Base-by-base conservation (phyloP, 2,888 invertebrate species). In the Phania funesta region DNA sequence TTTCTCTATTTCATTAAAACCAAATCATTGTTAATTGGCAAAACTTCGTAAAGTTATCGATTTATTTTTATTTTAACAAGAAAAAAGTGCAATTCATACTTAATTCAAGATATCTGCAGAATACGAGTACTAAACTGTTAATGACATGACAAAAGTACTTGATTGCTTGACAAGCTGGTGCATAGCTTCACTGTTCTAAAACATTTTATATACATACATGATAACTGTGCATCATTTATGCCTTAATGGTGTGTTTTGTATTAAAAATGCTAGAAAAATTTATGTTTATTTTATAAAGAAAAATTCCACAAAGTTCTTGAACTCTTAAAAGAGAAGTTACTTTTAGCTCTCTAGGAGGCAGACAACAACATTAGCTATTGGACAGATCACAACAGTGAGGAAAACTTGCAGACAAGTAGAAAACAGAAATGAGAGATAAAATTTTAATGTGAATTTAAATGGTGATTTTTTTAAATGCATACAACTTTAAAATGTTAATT, bases 301-400 rank as follows among this genome's bases (percentile, higher is more conserved):
- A 5, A 22, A 5, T 13, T 22, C 5, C 32, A 22, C 32, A 56
- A 56, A 38, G 20, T 46, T 22, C 44, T 26, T 46, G 29, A 46
- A 48, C 58, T 44, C 18, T 58, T 35, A 32, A 58, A 58, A 44
- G 46, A 58, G 46, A 24, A 48, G 58, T 48, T 58, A 26, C 16
- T 65, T 35, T 16, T 38, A 35, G 8, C 50, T 18, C 24, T 13
- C 16, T 50, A 35, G 38, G 48, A 22, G 16, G 32, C 35, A 48
- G 35, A 50, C 24, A 50, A 38, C 35, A 50, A 65, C 50, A 20
- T 11, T 18, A 24, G 24, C 50, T 35, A 18, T 52, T 18, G 20
- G 3, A 22, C 22, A 35, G 11, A 46, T 8, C 8, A 32, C 20
- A 20, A 20, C 32, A 32, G 20, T n/a, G 32, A 7, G 5, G 3